Percentiles rank a stretch among this genome's conserved stretches.
Evolutionary conservation across 2,888 invertebrate genomes (phyloP).

Genomic region (Tetheella fluctuosa): DNA sequence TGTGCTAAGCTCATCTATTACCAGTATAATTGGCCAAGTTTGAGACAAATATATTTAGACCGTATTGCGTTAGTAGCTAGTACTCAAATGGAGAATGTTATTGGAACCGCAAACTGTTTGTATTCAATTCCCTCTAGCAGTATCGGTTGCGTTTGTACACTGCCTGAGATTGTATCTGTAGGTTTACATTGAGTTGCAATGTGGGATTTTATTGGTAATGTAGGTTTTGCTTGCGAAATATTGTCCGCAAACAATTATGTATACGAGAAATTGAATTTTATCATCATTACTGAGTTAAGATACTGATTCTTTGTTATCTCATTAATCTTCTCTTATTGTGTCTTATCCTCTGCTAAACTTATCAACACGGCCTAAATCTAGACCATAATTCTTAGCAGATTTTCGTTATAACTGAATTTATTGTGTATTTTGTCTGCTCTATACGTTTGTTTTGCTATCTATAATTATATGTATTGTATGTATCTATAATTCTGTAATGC

Average conservation of each 20-base stretch:
- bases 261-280: neutral
- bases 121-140: constrained; percentile 45
- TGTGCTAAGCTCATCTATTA: neutral
- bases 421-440: too few species aligned
- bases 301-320: neutral
- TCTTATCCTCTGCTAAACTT: neutral
- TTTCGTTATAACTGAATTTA: too few species aligned
- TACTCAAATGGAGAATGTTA: constrained; percentile 44
- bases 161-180: constrained; percentile 22
- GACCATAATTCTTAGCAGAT: too few species aligned
- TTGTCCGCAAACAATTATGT: neutral
- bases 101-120: constrained; percentile 60
- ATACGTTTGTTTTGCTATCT: too few species aligned
- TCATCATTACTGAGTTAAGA: too few species aligned
- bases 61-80: constrained; percentile 28
- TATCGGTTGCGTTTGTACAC: constrained; percentile 34
- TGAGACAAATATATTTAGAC: constrained; percentile 11
- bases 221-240: constrained; percentile 4
- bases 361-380: too few species aligned
- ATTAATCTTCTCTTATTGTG: neutral
- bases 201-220: constrained; percentile 7
- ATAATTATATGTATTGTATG: too few species aligned
- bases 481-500: too few species aligned
- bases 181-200: constrained; percentile 16
- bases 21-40: neutral